Evolutionary conservation across 2,113 vertebrate genomes (phyloP).

Genomic region (Carassius gibelio): DNA sequence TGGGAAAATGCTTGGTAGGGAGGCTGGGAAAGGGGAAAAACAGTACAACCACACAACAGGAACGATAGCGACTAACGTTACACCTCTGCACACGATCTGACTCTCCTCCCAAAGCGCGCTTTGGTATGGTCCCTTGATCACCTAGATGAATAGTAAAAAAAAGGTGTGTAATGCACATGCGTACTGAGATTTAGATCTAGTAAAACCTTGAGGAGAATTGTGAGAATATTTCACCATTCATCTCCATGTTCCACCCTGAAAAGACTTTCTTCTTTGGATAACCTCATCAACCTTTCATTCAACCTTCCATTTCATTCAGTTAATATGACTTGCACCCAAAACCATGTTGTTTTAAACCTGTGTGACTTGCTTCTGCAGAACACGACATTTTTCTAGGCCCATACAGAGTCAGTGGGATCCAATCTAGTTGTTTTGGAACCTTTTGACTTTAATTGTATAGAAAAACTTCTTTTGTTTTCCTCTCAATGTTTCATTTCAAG

Average conservation of each 20-base stretch:
- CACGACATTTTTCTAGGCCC: not conserved
- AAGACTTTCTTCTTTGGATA: no score
- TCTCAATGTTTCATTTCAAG: not conserved
- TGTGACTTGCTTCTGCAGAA: not conserved
- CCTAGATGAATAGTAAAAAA: slow-evolving; percentile 46
- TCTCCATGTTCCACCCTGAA: no score
- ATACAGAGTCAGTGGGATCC: not conserved
- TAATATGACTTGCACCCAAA: not conserved
- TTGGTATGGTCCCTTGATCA: slow-evolving; percentile 51
- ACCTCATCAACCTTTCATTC: not conserved
- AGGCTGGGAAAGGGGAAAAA: slow-evolving; percentile 32
- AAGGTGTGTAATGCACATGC: slow-evolving; percentile 7
- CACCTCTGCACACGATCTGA: slow-evolving; percentile 21
- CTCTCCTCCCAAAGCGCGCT: slow-evolving; percentile 40
- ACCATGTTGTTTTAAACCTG: not conserved
- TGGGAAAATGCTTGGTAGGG: slow-evolving; percentile 70
- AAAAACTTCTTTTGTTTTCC: not conserved
- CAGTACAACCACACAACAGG: slow-evolving; percentile 47
- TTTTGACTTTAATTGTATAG: not conserved
- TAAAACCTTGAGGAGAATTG: slow-evolving; percentile 33
- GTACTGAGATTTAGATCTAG: slow-evolving; percentile 15
- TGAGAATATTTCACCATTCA: not conserved
- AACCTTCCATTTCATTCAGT: no score
- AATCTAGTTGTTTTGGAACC: not conserved
- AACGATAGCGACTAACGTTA: slow-evolving; percentile 29